phyloP scores from a whole-genome alignment of 2,797 vertebrate genomes.

The Cirrhinus molitorella region DNA sequence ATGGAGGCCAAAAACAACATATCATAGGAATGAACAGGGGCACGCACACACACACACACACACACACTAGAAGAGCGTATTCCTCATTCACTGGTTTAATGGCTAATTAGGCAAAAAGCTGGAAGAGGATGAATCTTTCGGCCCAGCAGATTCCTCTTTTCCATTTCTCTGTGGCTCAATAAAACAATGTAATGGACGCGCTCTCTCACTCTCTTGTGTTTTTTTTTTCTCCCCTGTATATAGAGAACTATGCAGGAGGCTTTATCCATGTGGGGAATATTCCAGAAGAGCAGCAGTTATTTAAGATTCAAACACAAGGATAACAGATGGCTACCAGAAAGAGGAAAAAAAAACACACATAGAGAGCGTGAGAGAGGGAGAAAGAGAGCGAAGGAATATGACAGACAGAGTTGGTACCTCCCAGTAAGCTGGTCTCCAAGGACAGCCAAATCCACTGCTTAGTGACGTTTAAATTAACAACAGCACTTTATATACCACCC shows the following conservation, averaged over 20 bases:
- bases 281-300: constrained; percentile 53
- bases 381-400: constrained; percentile 55
- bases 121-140: constrained; percentile 40
- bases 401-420: constrained; percentile 57
- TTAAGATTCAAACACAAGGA: constrained; percentile 55
- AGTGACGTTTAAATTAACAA: constrained; percentile 59
- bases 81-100: constrained; percentile 45
- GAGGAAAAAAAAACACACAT: constrained; percentile 46
- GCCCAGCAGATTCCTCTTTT: constrained; percentile 37
- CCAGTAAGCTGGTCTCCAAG: constrained; percentile 40
- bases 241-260: constrained; percentile 35
- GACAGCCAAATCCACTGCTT: constrained; percentile 57
- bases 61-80: constrained; percentile 28
- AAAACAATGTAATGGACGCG: constrained; percentile 45
- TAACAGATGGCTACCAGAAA: constrained; percentile 61
- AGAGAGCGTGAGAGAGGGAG: constrained; percentile 37
- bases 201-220: constrained; percentile 31
- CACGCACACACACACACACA: constrained; percentile 39
- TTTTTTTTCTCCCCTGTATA: constrained; percentile 21
- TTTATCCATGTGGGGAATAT: constrained; percentile 45
- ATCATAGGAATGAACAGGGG: constrained; percentile 35
- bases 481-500: constrained; percentile 48
- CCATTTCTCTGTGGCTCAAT: constrained; percentile 44
- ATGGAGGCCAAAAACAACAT: constrained; percentile 49
- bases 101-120: constrained; percentile 53